A percentile compares a stretch with the other conserved stretches of the same genome.
Evolutionary conservation across 2,888 invertebrate genomes (phyloP).

Genomic region (Pocota personata): DNA sequence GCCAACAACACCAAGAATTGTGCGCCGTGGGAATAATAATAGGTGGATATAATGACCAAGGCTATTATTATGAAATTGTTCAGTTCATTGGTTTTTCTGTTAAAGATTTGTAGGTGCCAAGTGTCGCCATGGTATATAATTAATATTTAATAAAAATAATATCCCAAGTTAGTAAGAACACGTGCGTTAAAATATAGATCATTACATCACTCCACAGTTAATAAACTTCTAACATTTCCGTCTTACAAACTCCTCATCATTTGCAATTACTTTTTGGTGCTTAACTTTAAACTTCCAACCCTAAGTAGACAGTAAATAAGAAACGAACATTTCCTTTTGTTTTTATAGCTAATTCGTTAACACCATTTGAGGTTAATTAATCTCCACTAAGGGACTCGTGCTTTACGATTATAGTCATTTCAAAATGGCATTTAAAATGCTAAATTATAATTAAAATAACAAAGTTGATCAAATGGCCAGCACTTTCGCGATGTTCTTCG

Average conservation of each 20-base stretch:
- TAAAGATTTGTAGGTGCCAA: not conserved
- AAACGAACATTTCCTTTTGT: not conserved
- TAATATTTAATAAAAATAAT: not conserved
- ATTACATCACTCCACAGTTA: not conserved
- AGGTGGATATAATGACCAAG: not conserved
- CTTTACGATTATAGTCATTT: not conserved
- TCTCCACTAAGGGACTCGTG: not conserved
- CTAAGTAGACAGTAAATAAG: not conserved
- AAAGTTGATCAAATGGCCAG: slow-evolving; percentile 6
- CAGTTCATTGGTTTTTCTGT: not conserved
- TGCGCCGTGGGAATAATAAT: not conserved
- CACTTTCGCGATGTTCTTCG: not conserved
- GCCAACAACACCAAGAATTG: too few species aligned
- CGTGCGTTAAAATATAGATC: not conserved
- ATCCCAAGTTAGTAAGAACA: not conserved
- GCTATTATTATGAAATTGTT: not conserved
- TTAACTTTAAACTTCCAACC: not conserved
- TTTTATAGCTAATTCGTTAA: not conserved
- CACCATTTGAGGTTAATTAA: not conserved
- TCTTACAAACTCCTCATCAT: not conserved
- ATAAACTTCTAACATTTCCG: too few species aligned
- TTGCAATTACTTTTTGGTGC: not conserved
- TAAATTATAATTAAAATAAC: slow-evolving; percentile 1
- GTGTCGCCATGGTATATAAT: not conserved
- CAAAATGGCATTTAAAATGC: not conserved